Evolutionary conservation across 2,797 vertebrate species (phyloP).

Genomic region (Semotilus atromaculatus): DNA sequence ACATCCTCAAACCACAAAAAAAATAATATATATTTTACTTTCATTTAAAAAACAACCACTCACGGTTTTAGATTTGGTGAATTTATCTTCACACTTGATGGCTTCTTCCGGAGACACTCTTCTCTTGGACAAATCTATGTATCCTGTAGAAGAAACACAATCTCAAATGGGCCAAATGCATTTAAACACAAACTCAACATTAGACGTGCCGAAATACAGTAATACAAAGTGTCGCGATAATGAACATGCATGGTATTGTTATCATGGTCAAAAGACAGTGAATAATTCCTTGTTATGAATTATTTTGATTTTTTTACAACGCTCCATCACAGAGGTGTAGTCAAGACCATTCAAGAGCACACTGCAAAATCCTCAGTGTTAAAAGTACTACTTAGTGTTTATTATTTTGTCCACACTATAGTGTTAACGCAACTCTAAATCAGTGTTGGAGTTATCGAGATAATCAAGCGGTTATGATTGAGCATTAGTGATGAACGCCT

Average conservation of each 20-base stretch:
- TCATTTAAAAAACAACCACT: constrained; percentile 65
- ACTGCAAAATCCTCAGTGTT: neutral
- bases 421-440: too few species aligned
- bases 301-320: neutral
- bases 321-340: too few species aligned
- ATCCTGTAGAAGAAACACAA: constrained; percentile 77
- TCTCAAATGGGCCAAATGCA: neutral
- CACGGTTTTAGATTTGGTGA: constrained; percentile 99
- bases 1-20: neutral
- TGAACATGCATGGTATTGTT: neutral
- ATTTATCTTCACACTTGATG: constrained; percentile 99
- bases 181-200: neutral
- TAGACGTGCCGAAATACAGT: neutral
- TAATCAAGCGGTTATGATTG: neutral
- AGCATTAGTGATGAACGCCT: neutral
- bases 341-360: too few species aligned
- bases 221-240: neutral
- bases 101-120: constrained; percentile 99
- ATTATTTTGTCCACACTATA: neutral
- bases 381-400: neutral
- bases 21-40: accelerated
- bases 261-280: neutral
- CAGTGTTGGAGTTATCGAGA: neutral
- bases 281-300: neutral
- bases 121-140: constrained; percentile 99